A percentile compares a stretch with the other conserved stretches of the same genome.
phyloP scores from a whole-genome alignment of 2,797 vertebrate genomes.

The Carcharodon carcharias region DNA sequence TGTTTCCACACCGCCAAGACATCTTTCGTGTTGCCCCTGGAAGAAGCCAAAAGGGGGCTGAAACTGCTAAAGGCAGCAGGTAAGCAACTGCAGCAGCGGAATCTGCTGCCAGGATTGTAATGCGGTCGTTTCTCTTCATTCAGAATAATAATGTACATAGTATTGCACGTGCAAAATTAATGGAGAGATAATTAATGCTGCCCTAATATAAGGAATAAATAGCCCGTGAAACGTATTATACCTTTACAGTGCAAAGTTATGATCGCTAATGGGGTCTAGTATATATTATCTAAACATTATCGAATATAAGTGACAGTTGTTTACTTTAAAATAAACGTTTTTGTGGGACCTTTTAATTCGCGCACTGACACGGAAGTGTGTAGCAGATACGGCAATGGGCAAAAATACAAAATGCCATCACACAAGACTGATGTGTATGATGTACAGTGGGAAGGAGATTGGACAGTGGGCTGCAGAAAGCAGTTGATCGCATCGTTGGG shows the following conservation, averaged over 20 bases:
- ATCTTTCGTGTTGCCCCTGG: constrained; percentile 80
- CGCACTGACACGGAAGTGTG: not conserved
- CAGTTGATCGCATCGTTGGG: not conserved
- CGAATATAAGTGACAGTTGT: not conserved
- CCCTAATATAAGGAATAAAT: not conserved
- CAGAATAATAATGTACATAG: not conserved
- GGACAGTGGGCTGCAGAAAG: not conserved
- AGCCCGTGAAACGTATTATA: not conserved
- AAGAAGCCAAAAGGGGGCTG: constrained; percentile 73
- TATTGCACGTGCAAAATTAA: not conserved
- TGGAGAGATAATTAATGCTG: not conserved
- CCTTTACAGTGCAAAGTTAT: not conserved
- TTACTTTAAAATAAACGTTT: not conserved
- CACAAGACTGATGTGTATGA: not conserved
- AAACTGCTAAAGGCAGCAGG: constrained; percentile 68
- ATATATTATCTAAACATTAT: not conserved
- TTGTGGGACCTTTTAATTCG: not conserved
- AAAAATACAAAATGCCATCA: not conserved
- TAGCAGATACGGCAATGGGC: not conserved
- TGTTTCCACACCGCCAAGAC: constrained; percentile 95
- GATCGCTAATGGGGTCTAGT: not conserved
- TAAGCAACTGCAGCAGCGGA: constrained; percentile 45
- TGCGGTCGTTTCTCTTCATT: not conserved
- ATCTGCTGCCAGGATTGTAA: too few species aligned
- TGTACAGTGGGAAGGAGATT: not conserved